A percentile compares a stretch with the other conserved stretches of the same genome.
Evolutionary conservation across 1,140 invertebrate species (phyloP).

Genomic region (Manduca sexta): DNA sequence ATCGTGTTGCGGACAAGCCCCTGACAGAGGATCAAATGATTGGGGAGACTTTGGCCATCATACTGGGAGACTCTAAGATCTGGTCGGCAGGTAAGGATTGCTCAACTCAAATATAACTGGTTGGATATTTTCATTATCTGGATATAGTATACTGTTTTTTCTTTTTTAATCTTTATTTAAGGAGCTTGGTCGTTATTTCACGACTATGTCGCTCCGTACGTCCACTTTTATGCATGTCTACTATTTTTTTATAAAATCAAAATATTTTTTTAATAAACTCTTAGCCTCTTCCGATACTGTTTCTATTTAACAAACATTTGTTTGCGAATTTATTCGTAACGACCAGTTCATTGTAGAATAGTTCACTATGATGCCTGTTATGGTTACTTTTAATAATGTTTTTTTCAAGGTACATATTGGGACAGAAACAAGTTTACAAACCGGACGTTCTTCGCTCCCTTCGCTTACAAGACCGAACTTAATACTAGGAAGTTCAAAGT

Average conservation of each 20-base stretch:
- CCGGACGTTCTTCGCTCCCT: constrained; percentile 93
- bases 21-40: constrained; percentile 96
- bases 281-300: too few species aligned
- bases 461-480: constrained; percentile 89
- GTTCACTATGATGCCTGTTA: too few species aligned
- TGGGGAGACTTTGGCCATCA: constrained; percentile 91
- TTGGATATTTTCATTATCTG: background rate
- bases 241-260: too few species aligned
- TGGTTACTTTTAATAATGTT: background rate
- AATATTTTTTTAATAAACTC: too few species aligned
- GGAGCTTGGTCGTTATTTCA: too few species aligned
- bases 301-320: background rate
- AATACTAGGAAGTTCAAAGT: constrained; percentile 90
- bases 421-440: constrained; percentile 97
- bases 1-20: constrained; percentile 88
- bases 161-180: too few species aligned
- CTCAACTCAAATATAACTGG: too few species aligned
- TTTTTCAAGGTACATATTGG: constrained; percentile 90
- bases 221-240: too few species aligned
- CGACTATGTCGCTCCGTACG: too few species aligned
- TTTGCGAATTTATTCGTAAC: too few species aligned
- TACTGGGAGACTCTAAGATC: constrained; percentile 93
- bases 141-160: background rate
- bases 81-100: constrained; percentile 87
- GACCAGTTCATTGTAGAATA: too few species aligned